Conservation (phyloP, 2,113 vertebrate species). For the Ancistrus triradiatus region DNA sequence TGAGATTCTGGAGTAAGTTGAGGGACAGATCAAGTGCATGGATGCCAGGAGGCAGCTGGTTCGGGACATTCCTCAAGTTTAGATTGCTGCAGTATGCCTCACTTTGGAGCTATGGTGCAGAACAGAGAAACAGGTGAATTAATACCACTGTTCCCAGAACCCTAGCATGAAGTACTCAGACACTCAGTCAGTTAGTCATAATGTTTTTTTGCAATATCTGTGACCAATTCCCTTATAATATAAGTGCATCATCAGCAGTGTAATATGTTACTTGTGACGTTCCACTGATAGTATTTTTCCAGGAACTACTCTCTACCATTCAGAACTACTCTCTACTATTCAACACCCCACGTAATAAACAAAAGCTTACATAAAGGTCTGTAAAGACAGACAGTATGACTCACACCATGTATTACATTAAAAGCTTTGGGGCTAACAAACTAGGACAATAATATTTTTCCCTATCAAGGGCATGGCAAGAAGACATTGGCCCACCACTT, state of each 20-base stretch:
- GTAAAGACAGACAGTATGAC: too few species aligned
- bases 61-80: conserved; percentile 72
- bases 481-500: too few species aligned
- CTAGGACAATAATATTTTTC: too few species aligned
- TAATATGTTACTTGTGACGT: conserved; percentile 6
- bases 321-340: too few species aligned
- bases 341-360: too few species aligned
- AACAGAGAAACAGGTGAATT: conserved; percentile 38
- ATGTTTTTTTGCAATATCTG: conserved; percentile 2
- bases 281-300: not conserved
- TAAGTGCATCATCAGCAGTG: not conserved
- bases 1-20: conserved; percentile 80
- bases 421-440: too few species aligned
- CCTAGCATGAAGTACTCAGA: not conserved
- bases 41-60: conserved; percentile 61
- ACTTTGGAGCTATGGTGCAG: conserved; percentile 66
- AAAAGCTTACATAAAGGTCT: too few species aligned
- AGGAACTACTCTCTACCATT: too few species aligned
- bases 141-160: not conserved
- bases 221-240: not conserved
- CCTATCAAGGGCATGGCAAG: too few species aligned
- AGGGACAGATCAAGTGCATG: conserved; percentile 78
- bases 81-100: conserved; percentile 74
- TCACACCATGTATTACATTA: too few species aligned
- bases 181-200: conserved; percentile 5